Evolutionary conservation across 2,888 invertebrate species (phyloP), one percentile per base, ranked within the genome.

Genomic region (Phoronis australis): DNA sequence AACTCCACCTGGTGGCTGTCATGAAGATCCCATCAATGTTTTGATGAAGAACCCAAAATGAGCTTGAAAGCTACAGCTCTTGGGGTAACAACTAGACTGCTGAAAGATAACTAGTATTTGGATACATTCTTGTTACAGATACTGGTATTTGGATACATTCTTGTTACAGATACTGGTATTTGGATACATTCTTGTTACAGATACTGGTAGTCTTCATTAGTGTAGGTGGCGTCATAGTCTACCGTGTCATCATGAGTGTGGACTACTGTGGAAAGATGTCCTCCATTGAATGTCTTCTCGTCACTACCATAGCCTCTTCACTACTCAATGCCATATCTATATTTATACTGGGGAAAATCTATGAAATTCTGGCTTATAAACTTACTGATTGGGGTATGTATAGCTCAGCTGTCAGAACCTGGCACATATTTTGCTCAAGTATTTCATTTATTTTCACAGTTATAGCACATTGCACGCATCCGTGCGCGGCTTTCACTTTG

Each of bases 291-390:
- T 78, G 78, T 51, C 58, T 77, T 3, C 44, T 78, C 1, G 54
- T 73, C 6, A 67, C 75, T 4, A 75, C 78, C 1, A 62, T 79
- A 2, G 49, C 73, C 0, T 76, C 79, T 1, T 73, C 79, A 2
- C 24, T 79, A 3, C 64, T 79, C 45, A 79, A 79, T 51, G 77
- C 78, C 1, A 43, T 75, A 24, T 77, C 77, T n/a, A 78, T 79
- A 25, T 64, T 80, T 51, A 56, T 78, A 35, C 69, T 79, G 1
- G 78, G 78, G 37, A 71, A 67, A 66, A n/a, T 73, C 1, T 73
- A 71, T 62, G 68, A 70, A 42, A 57, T 54, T 12, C 50, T 78
- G 22, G 78, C 77, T 4, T 60, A 64, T 4, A 69, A 65, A 50
- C 63, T 79, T 15, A 79, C 78, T 35, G 69, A 75, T 18, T 78